phyloP scores from a whole-genome alignment of 2,888 invertebrate genomes.

The Suillia variegata region DNA sequence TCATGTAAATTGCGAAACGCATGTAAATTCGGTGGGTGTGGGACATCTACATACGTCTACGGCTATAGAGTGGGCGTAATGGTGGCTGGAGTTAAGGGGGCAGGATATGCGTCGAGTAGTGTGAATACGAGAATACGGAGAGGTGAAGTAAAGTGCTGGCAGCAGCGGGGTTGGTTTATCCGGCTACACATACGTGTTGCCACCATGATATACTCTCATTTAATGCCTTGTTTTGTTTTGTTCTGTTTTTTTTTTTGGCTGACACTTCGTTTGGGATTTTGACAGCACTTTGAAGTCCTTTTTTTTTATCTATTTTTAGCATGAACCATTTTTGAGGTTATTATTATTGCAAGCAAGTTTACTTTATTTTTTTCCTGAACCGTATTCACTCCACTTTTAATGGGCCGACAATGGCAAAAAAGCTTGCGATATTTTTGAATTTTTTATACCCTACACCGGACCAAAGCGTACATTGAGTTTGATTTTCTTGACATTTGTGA shows the following conservation, averaged over 20 bases:
- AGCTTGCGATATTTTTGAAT: not conserved
- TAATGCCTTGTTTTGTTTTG: too few species aligned
- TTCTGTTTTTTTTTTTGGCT: too few species aligned
- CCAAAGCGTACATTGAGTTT: too few species aligned
- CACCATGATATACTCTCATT: too few species aligned
- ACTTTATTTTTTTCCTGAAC: too few species aligned
- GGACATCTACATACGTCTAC: too few species aligned
- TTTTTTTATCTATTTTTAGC: not conserved
- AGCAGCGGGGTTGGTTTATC: not conserved
- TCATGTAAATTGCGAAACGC: slow-evolving; percentile 17
- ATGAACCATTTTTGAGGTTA: not conserved
- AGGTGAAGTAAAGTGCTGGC: not conserved
- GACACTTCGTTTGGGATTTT: not conserved
- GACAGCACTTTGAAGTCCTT: not conserved
- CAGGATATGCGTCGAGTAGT: too few species aligned
- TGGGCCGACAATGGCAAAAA: not conserved
- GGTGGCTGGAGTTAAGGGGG: not conserved
- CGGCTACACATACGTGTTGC: too few species aligned
- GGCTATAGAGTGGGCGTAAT: not conserved
- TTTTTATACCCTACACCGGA: too few species aligned
- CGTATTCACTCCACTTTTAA: too few species aligned
- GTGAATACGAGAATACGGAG: too few species aligned
- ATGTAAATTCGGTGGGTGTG: slow-evolving; percentile 15
- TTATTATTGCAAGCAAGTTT: slow-evolving; percentile 13
- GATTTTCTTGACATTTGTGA: too few species aligned